Conservation (phyloP, 1,140 invertebrate species). For the Lepidotrigona ventralis region DNA sequence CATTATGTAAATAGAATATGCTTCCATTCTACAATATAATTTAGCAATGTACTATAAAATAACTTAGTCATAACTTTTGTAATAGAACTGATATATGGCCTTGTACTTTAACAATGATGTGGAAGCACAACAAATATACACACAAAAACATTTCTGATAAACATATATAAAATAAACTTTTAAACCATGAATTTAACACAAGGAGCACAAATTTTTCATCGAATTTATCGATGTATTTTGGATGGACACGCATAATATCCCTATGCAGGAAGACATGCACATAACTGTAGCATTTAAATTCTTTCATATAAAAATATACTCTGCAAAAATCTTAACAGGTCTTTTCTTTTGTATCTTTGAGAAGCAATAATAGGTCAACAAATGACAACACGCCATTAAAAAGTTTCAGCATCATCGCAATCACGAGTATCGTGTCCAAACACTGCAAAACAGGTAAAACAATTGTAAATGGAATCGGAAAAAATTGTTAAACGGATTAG, state of each 20-base stretch:
- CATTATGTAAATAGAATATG: constrained; percentile 30
- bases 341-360: constrained; percentile 42
- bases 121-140: constrained; percentile 24
- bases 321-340: constrained; percentile 59
- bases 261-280: constrained; percentile 52
- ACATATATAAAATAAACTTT: constrained; percentile 12
- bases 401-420: constrained; percentile 62
- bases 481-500: not conserved
- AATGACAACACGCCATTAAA: constrained; percentile 53
- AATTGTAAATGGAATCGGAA: constrained; percentile 23
- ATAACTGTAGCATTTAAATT: constrained; percentile 37
- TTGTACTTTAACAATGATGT: constrained; percentile 40
- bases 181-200: constrained; percentile 2
- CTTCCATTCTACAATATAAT: constrained; percentile 25
- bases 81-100: constrained; percentile 8
- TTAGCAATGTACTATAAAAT: constrained; percentile 37
- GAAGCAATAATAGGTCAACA: constrained; percentile 46
- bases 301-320: constrained; percentile 53
- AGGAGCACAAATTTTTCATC: constrained; percentile 31
- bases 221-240: not conserved
- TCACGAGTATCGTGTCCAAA: constrained; percentile 62
- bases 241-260: constrained; percentile 12
- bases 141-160: constrained; percentile 5
- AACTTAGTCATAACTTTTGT: not conserved
- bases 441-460: constrained; percentile 52